A percentile compares a stretch with the other conserved stretches of the same genome.
Evolutionary conservation across 2,113 vertebrate genomes (phyloP).

Genomic region (Vanacampus margaritifer): DNA sequence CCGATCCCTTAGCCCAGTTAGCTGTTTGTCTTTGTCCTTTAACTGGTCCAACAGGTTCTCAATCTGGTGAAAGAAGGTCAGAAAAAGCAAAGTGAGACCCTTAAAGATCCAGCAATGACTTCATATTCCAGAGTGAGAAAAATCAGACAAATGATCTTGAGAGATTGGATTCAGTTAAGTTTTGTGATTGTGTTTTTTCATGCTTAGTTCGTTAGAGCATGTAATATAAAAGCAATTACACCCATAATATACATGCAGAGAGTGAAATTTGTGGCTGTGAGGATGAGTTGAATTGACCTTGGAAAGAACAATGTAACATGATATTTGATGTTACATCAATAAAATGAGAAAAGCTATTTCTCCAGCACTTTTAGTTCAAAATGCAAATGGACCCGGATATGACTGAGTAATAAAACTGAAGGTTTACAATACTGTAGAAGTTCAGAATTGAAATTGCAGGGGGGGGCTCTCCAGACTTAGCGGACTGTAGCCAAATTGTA

Average conservation of each 20-base stretch:
- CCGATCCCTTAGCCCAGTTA: constrained; percentile 88
- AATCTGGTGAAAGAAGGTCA: constrained; percentile 74
- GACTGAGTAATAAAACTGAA: background rate
- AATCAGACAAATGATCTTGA: too few relatives aligned
- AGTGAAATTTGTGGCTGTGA: background rate
- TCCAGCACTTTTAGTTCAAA: background rate
- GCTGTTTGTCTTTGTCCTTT: constrained; percentile 95
- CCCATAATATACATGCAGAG: background rate
- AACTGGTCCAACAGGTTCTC: constrained; percentile 98
- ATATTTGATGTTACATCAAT: background rate
- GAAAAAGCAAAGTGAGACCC: constrained; percentile 1
- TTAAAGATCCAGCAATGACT: background rate
- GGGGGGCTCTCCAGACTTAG: background rate
- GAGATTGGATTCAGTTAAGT: background rate
- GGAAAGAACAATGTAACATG: background rate
- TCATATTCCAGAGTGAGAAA: background rate
- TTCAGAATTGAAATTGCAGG: background rate
- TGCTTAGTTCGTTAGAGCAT: background rate
- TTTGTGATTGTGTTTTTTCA: background rate
- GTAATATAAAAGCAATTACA: background rate
- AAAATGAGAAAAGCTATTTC: background rate
- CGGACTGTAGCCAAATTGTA: background rate
- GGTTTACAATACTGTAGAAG: background rate
- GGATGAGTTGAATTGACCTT: background rate
- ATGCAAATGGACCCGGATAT: background rate